Conservation (phyloP, 2,797 vertebrate genomes). For the Cephalopachus bancanus region DNA sequence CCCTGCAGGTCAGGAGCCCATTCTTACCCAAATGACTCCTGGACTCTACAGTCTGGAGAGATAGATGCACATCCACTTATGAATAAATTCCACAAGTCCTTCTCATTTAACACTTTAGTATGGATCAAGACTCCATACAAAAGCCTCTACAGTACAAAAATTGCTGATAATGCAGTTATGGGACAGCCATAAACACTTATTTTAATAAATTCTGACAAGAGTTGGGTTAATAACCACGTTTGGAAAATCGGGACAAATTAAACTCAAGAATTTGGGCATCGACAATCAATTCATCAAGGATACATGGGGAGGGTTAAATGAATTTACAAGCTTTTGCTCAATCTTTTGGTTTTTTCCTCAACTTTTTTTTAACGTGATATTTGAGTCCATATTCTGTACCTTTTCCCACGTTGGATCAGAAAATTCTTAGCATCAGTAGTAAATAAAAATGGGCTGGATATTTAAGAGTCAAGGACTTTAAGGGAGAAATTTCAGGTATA, state of each 20-base stretch:
- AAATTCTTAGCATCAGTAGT: background rate
- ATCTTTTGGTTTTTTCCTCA: background rate
- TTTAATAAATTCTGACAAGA: conserved; percentile 13
- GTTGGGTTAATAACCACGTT: background rate
- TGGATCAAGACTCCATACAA: background rate
- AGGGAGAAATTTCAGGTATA: background rate
- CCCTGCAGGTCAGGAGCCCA: background rate
- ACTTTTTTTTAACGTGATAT: background rate
- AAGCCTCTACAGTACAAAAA: background rate
- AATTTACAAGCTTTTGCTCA: background rate
- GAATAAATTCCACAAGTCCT: background rate
- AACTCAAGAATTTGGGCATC: background rate
- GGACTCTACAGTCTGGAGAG: background rate
- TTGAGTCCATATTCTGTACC: background rate
- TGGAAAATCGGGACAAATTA: conserved; percentile 27
- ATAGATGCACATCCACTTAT: background rate
- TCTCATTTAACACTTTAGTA: conserved; percentile 41
- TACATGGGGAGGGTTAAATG: background rate
- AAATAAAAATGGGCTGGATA: background rate
- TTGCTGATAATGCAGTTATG: conserved; percentile 6
- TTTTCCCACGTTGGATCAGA: conserved; percentile 4
- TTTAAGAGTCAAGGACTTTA: background rate
- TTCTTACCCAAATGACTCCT: background rate
- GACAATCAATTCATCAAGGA: background rate
- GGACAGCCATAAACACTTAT: background rate